Base-by-base conservation (phyloP, 37 sponge, comb jelly and placozoan species). In the Tethya wilhelma region DNA sequence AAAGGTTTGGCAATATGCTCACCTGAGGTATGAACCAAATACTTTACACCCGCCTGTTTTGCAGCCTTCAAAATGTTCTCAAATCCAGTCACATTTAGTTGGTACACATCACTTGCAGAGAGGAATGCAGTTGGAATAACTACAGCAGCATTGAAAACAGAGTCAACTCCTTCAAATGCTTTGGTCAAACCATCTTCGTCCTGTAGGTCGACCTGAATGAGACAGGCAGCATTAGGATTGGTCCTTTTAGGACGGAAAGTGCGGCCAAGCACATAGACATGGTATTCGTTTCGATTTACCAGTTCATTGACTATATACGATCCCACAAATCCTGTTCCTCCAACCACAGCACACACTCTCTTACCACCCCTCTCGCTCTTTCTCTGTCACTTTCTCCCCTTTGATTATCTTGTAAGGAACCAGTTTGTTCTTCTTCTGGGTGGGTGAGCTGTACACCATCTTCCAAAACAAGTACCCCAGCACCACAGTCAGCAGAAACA, bases 301-400 rank as follows among this genome's bases (percentile, higher is more conserved):
- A 92, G 77, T 34, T 80, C 77, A n/a, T 92, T 66, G 28, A 87
- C 93, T 5, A 92, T 64, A 67, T 87, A 80, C 33, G 71, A 75
- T 12, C 93, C 93, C 30, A 92, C 49, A 39, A 92, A 87, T 4
- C 93, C 93, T 39, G 82, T 92, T 4, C 86, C 87, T 9, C 87
- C 91, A 0, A 91, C 33, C 28, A 92, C 88, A 34, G 93, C 93
- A 44, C 84, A 83, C 34, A 85, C 64, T 20, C 93, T 60, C 29
- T 89, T 89, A n/a, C n/a, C n/a, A n/a, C n/a, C n/a, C n/a, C n/a
- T n/a, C n/a, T n/a, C n/a, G n/a, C n/a, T n/a, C n/a, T n/a, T n/a
- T n/a, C n/a, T n/a, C n/a, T n/a, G n/a, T n/a, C n/a, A n/a, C n/a
- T n/a, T n/a, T n/a, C n/a, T n/a, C n/a, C n/a, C n/a, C n/a, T n/a